Evolutionary conservation across 2,888 invertebrate genomes (phyloP).

Genomic region (Ormyrus thymus): DNA sequence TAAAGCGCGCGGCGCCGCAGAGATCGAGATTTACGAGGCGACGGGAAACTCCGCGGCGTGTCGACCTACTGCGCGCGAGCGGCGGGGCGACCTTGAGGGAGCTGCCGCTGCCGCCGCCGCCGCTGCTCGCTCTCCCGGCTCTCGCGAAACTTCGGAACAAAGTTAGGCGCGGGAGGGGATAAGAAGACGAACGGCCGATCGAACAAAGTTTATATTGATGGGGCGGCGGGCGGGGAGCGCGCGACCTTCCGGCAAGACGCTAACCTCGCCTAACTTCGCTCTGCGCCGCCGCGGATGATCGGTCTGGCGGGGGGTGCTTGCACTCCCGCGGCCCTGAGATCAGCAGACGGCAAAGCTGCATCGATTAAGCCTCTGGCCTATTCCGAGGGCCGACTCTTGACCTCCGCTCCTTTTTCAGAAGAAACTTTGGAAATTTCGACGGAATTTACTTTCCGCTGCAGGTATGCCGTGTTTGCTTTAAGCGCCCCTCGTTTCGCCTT

Average conservation of each 20-base stretch:
- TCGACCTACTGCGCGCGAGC: constrained; percentile 58
- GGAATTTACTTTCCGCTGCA: too few relatives aligned
- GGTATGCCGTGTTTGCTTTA: too few relatives aligned
- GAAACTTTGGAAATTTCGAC: too few relatives aligned
- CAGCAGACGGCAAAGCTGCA: too few relatives aligned
- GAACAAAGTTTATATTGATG: constrained; percentile 68
- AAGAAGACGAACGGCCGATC: constrained; percentile 58
- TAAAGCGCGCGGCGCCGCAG: constrained; percentile 14
- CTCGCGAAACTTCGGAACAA: constrained; percentile 70
- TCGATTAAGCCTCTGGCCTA: too few relatives aligned
- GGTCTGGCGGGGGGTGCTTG: too few relatives aligned
- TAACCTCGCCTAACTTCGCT: constrained; percentile 66
- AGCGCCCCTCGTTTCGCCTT: too few relatives aligned
- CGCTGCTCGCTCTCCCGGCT: too few relatives aligned
- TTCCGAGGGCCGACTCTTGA: too few relatives aligned
- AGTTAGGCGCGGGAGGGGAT: constrained; percentile 65
- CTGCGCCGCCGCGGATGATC: constrained; percentile 19
- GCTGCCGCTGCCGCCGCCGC: constrained; percentile 31
- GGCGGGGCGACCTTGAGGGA: constrained; percentile 65
- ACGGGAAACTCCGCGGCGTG: constrained; percentile 51
- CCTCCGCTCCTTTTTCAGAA: too few relatives aligned
- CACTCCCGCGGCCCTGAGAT: too few relatives aligned
- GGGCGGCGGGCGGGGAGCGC: constrained; percentile 45
- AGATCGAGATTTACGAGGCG: constrained; percentile 65
- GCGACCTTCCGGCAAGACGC: constrained; percentile 63